A percentile compares a stretch with the other conserved stretches of the same genome.
These are phyloP conservation scores for Sciaenops ocellatus DNA, from an alignment of 2,797 vertebrate genomes.

Conservation along the genomic window DNA sequence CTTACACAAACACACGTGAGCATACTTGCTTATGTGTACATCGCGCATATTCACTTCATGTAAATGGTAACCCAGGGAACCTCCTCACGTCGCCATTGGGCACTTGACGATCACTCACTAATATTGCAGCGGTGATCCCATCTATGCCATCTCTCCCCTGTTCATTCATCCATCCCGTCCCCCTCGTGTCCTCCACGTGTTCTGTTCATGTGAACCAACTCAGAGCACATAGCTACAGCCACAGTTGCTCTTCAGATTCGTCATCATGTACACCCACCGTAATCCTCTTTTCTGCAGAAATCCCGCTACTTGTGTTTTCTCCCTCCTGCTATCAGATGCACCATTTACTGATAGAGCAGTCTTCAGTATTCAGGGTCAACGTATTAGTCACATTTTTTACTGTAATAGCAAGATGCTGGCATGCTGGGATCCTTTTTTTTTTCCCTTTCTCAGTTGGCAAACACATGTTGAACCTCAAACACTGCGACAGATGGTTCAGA, in stretches of 20 bases:
- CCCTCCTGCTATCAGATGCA: slow-evolving; percentile 62
- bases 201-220: slow-evolving; percentile 52
- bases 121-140: slow-evolving; percentile 42
- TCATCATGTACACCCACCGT: slow-evolving; percentile 45
- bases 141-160: slow-evolving; percentile 33
- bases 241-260: slow-evolving; percentile 48
- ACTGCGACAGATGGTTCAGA: slow-evolving; percentile 40
- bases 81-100: slow-evolving; percentile 55
- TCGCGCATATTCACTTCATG: slow-evolving; percentile 70
- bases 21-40: slow-evolving; percentile 71
- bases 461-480: slow-evolving; percentile 49
- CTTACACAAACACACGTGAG: slow-evolving; percentile 60
- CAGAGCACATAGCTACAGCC: slow-evolving; percentile 53
- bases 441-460: slow-evolving; percentile 44
- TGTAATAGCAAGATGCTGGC: slow-evolving; percentile 72
- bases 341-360: slow-evolving; percentile 65
- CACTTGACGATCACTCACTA: slow-evolving; percentile 52
- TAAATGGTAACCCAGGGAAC: slow-evolving; percentile 75
- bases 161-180: slow-evolving; percentile 50
- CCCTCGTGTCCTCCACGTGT: slow-evolving; percentile 37
- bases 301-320: slow-evolving; percentile 65
- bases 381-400: slow-evolving; percentile 73
- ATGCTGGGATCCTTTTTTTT: slow-evolving; percentile 59
- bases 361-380: slow-evolving; percentile 81
- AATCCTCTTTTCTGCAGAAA: slow-evolving; percentile 56